Evolutionary conservation across 2,797 vertebrate genomes (phyloP), one percentile per base, ranked within the genome.

Genomic region (Uromys caudimaculatus): DNA sequence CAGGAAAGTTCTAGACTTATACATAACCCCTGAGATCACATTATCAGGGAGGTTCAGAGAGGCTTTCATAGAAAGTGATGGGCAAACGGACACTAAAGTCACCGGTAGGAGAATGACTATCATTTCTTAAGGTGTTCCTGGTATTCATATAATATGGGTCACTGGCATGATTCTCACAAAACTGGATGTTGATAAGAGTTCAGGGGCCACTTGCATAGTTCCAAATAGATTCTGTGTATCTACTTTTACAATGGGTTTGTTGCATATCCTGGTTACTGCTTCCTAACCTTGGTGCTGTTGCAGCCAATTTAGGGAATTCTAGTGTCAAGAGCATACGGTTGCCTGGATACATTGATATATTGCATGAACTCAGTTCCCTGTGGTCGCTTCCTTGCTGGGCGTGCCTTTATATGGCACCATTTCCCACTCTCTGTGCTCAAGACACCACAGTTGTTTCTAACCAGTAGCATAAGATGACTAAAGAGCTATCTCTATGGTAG

Each of bases 11-110:
- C 27, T 62, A 89, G 32, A 41, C 60, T 64, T 35, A 60, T 77
- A 60, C 27, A 62, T 78, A 56, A 83, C 62, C n/a, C 41, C 52
- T 79, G 24, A 83, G 32, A 73, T 71, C 77, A 77, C 60, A 86
- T 32, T 60, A 62, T 38, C 9, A 8, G 8, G 44, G n/a, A 38
- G 27, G 7, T 56, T 92, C 38, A 77, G 89, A 96, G 12, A 93
- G 64, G 9, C 41, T 94, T 96, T 93, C 82, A 83, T 54, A 83
- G 90, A 91, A 90, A 44, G 14, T 32, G 38, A 83, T 77, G 47
- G 23, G 81, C 19, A 95, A 95, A 71, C 16, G 11, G 64, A 50
- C 60, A 71, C n/a, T 64, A 62, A 85, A 90, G 32, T 77, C 75
- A 76, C 5, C 56, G 10, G 47, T 17, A 19, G 0, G 12, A 3